Evolutionary conservation across 2,797 vertebrate species (phyloP), one percentile per base, ranked within the genome.

Genomic region (Platyrinchus mystaceus): DNA sequence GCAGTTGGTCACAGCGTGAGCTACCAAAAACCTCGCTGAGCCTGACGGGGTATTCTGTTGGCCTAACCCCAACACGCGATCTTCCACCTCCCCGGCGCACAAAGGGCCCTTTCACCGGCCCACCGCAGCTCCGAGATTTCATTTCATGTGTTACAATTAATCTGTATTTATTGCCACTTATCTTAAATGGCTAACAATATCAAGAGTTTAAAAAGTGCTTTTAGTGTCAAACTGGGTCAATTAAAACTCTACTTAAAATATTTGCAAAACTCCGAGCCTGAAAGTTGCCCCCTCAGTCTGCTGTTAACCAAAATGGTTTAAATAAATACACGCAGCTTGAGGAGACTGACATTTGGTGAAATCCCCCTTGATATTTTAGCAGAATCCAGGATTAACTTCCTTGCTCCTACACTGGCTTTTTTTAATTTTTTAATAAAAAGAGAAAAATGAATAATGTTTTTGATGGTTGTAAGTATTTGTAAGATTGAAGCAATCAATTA

Each of bases 131-230:
- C 71, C 10, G 16, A 88, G 97, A 78, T 97, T 95, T 87, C 86
- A 90, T 96, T 97, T 96, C 96, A 88, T 74, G 75, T 81, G 87
- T 96, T 96, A 94, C 96, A 97, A 97, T 97, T 97, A 97, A 96
- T 97, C 96, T 97, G 96, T 97, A 97, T 97, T 97, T 97, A 97
- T 97, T 96, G 96, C 97, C 97, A 98, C 97, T 97, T 98, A 97
- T 97, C 95, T 96, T 96, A 97, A 97, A 97, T 96, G 94, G 95
- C 96, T 96, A 97, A 96, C 96, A 97, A 97, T 97, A 98, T 97
- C 97, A 95, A 84, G 94, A 89, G 90, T 96, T 96, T 97, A 92
- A 95, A 95, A 96, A 97, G 96, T 94, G 97, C 95, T 97, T 97
- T 97, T 95, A 95, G 92, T 97, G 97, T 97, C 97, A 97, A 97